These are phyloP conservation scores for Porites divaricata DNA, from an alignment of 92 coral and sea anemone species.

Conservation along the genomic window DNA sequence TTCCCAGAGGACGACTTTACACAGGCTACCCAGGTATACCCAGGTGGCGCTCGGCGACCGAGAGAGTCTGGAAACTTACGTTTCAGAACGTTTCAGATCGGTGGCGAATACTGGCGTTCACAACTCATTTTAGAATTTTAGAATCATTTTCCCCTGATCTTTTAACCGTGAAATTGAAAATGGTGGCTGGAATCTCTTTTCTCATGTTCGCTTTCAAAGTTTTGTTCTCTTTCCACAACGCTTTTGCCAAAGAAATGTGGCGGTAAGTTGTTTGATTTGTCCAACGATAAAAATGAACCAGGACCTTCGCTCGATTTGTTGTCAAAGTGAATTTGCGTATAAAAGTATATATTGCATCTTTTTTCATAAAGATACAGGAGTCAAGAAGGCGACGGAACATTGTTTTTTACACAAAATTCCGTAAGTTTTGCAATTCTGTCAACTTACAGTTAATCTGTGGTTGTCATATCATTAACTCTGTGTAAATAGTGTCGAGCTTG, in stretches of 20 bases:
- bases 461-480: not conserved
- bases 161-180: not conserved
- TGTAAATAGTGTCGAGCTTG: no score
- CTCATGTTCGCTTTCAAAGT: not conserved
- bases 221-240: not conserved
- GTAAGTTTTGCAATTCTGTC: not conserved
- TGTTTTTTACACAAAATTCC: slow-evolving; percentile 25
- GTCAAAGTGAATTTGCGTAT: not conserved
- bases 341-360: not conserved
- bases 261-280: slow-evolving; percentile 41
- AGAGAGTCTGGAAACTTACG: no score
- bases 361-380: slow-evolving; percentile 21
- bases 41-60: no score
- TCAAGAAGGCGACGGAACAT: slow-evolving; percentile 45
- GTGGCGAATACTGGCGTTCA: no score
- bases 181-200: not conserved
- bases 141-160: no score
- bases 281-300: not conserved
- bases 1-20: no score
- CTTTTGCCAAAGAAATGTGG: slow-evolving; percentile 47
- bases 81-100: no score
- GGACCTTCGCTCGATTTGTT: not conserved
- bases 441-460: slow-evolving; percentile 20
- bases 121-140: no score
- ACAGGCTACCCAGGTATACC: no score